Percentiles rank a stretch among this genome's conserved stretches.
Conservation (phyloP, 2,888 invertebrate genomes). For the Lithophane socia region DNA sequence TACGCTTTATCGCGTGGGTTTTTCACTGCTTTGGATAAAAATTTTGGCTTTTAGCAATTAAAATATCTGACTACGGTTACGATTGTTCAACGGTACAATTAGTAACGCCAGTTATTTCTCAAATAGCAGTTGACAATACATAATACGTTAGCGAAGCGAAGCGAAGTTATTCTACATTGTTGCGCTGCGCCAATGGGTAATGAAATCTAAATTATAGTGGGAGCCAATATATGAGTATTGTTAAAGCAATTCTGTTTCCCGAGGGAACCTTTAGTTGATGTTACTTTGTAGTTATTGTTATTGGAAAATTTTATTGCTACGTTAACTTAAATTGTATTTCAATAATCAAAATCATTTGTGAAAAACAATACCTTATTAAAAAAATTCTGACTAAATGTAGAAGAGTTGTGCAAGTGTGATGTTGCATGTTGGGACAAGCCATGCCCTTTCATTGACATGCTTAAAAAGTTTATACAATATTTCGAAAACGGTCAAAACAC, state of each 20-base stretch:
- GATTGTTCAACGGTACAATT: slow-evolving; percentile 11
- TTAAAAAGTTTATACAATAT: neutral
- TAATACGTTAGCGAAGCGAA: neutral
- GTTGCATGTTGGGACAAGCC: neutral
- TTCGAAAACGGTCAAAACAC: slow-evolving; percentile 1
- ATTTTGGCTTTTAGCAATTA: slow-evolving; percentile 27
- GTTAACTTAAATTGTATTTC: slow-evolving; percentile 13
- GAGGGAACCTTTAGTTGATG: neutral
- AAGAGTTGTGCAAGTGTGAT: neutral
- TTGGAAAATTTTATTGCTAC: slow-evolving; percentile 16
- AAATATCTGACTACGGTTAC: slow-evolving; percentile 19
- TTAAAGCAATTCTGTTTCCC: slow-evolving; percentile 16
- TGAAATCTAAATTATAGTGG: slow-evolving; percentile 50
- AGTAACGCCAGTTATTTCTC: slow-evolving; percentile 10
- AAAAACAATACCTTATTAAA: neutral
- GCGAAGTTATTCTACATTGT: slow-evolving; percentile 32
- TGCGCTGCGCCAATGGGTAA: slow-evolving; percentile 44
- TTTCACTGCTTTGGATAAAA: slow-evolving; percentile 29
- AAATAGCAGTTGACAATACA: slow-evolving; percentile 14
- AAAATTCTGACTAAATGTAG: neutral
- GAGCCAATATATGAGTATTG: slow-evolving; percentile 36
- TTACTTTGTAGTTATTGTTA: slow-evolving; percentile 25
- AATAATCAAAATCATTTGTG: neutral
- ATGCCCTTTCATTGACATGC: no score
- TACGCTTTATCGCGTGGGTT: slow-evolving; percentile 38